Conservation (phyloP, 2,888 invertebrate genomes). For the Capitulum mitella region DNA sequence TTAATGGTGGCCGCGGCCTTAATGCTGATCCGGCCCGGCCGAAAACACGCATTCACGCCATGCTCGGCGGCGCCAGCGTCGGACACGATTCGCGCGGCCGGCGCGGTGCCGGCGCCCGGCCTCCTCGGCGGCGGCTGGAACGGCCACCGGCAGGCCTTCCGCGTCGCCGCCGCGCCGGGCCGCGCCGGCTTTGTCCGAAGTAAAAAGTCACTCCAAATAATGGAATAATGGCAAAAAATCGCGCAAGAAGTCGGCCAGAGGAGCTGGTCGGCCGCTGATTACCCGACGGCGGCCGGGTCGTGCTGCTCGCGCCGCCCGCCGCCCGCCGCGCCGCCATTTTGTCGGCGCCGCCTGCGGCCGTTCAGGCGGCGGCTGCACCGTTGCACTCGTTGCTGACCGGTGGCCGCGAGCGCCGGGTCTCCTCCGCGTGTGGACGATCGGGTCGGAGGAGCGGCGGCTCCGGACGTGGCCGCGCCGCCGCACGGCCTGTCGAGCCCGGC, state of each 20-base stretch:
- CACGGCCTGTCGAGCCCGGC: not conserved
- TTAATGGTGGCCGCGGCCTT: not conserved
- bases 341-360: not conserved
- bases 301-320: not conserved
- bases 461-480: too few species aligned
- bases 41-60: slow-evolving; percentile 5
- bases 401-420: not conserved
- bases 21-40: not conserved
- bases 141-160: not conserved
- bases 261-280: not conserved
- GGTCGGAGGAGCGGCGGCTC: too few species aligned
- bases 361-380: not conserved
- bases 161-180: not conserved
- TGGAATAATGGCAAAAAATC: slow-evolving; percentile 9
- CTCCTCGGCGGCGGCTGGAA: not conserved
- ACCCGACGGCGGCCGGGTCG: not conserved
- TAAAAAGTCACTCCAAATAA: slow-evolving; percentile 23
- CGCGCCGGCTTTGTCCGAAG: not conserved
- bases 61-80: not conserved
- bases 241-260: not conserved
- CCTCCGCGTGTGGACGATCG: not conserved
- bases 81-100: not conserved
- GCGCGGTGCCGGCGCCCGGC: not conserved
- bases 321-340: slow-evolving; percentile 3
- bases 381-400: not conserved